A percentile compares a stretch with the other conserved stretches of the same genome.
Evolutionary conservation across 1,140 invertebrate species (phyloP).

Genomic region (Caenorhabditis inopinata): DNA sequence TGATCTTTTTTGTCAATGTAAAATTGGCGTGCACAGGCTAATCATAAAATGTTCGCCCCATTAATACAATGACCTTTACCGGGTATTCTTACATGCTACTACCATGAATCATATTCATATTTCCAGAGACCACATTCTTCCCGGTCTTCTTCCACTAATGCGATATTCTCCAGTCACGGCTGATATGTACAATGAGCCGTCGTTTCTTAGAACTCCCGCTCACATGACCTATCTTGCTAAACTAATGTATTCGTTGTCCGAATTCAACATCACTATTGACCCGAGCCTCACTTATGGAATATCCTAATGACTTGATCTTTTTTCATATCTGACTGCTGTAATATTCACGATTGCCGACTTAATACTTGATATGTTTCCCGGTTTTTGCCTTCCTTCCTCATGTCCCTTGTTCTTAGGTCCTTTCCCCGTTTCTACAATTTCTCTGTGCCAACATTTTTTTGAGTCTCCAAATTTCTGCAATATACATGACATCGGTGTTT

Average conservation of each 20-base stretch:
- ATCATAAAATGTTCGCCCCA: too few relatives aligned
- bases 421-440: not conserved
- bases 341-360: too few relatives aligned
- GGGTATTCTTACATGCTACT: too few relatives aligned
- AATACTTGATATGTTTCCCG: not conserved
- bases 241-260: slow-evolving; percentile 85
- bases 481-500: not conserved
- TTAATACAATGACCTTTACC: too few relatives aligned
- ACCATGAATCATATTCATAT: too few relatives aligned
- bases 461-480: not conserved
- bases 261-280: slow-evolving; percentile 88
- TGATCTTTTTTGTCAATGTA: too few relatives aligned
- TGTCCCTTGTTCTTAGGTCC: not conserved
- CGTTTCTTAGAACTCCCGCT: slow-evolving; percentile 82
- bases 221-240: slow-evolving; percentile 85
- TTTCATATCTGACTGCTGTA: slow-evolving; percentile 31
- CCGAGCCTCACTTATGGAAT: slow-evolving; percentile 91
- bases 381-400: not conserved
- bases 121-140: slow-evolving; percentile 84
- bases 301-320: slow-evolving; percentile 30
- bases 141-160: slow-evolving; percentile 83
- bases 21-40: too few relatives aligned
- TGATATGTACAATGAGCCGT: slow-evolving; percentile 93
- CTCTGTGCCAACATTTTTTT: not conserved
- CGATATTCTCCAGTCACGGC: slow-evolving; percentile 79